Conservation (phyloP, 2,113 vertebrate species). For the Fulmarus glacialis region DNA sequence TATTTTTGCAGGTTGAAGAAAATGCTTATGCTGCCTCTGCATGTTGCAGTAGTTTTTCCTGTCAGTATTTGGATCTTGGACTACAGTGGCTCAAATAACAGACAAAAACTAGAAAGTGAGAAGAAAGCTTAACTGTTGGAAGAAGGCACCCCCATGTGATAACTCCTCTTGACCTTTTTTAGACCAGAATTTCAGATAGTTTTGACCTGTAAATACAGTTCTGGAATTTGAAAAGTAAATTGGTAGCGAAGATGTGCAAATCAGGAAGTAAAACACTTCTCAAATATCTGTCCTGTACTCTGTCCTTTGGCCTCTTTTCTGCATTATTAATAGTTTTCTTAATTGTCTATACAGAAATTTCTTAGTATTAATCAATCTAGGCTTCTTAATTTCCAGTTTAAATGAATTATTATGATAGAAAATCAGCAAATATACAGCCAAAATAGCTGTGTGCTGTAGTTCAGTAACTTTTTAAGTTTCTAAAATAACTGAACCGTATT, state of each 20-base stretch:
- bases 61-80: background rate
- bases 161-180: background rate
- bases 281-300: background rate
- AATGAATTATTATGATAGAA: background rate
- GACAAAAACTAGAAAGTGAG: background rate
- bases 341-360: background rate
- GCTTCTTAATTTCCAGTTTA: background rate
- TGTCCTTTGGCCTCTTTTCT: background rate
- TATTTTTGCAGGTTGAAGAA: background rate
- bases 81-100: background rate
- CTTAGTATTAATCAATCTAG: background rate
- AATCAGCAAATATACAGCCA: background rate
- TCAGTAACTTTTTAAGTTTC: background rate
- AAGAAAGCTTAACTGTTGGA: background rate
- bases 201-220: background rate
- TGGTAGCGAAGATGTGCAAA: background rate
- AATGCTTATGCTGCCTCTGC: background rate
- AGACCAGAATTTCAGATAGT: background rate
- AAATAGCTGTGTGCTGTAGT: background rate
- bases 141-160: background rate
- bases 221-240: background rate
- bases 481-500: background rate
- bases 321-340: background rate
- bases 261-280: background rate
- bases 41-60: background rate